These are phyloP conservation scores for Lasiommata megera DNA, from an alignment of 2,888 invertebrate species.

Conservation along the genomic window DNA sequence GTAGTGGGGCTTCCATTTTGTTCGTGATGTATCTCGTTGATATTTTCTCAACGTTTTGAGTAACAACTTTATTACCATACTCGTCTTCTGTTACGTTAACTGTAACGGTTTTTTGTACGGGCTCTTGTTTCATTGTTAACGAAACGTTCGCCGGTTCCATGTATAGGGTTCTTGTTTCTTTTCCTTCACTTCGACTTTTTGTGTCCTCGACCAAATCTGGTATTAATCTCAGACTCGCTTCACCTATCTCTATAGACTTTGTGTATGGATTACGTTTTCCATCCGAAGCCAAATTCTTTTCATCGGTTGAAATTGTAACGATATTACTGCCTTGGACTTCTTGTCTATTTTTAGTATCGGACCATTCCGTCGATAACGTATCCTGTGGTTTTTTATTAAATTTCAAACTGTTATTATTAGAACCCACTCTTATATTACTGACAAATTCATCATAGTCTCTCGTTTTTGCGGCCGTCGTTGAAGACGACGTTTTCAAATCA, in stretches of 20 bases:
- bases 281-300: conserved; percentile 58
- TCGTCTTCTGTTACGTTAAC: conserved; percentile 76
- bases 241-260: conserved; percentile 77
- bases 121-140: conserved; percentile 73
- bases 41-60: conserved; percentile 71
- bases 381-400: conserved; percentile 57
- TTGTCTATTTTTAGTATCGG: conserved; percentile 48
- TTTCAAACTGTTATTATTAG: conserved; percentile 69
- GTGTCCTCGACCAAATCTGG: conserved; percentile 73
- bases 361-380: conserved; percentile 57
- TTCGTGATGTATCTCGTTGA: conserved; percentile 67
- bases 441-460: conserved; percentile 72
- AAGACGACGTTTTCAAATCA: conserved; percentile 57
- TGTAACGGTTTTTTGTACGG: conserved; percentile 73
- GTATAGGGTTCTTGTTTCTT: conserved; percentile 63
- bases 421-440: conserved; percentile 74
- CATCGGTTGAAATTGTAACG: conserved; percentile 70
- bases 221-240: conserved; percentile 58
- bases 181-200: conserved; percentile 57
- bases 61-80: conserved; percentile 74
- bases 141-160: conserved; percentile 74
- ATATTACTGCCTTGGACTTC: conserved; percentile 56
- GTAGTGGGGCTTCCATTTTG: conserved; percentile 67
- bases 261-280: conserved; percentile 65
- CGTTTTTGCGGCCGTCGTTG: conserved; percentile 43